Evolutionary conservation across 2,888 invertebrate genomes (phyloP).

Genomic region (Eupithecia dodoneata): DNA sequence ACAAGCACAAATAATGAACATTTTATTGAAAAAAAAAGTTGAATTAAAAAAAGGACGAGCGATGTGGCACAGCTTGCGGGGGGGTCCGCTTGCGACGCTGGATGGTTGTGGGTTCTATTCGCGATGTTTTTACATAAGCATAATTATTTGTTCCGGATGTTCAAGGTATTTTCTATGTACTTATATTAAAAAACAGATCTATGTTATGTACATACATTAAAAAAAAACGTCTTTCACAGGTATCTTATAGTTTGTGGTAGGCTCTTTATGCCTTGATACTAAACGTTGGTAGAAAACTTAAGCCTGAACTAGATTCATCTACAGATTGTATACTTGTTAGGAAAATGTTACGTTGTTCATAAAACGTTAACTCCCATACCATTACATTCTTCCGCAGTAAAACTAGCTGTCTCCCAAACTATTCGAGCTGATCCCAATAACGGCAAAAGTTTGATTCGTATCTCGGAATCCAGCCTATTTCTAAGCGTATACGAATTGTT

Average conservation of each 20-base stretch:
- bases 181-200: too few relatives aligned
- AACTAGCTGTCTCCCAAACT: conserved; percentile 13
- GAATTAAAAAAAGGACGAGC: too few relatives aligned
- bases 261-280: neutral
- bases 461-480: conserved; percentile 50
- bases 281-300: neutral
- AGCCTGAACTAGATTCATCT: neutral
- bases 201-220: too few relatives aligned
- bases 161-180: too few relatives aligned
- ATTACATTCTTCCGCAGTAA: conserved; percentile 5
- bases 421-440: conserved; percentile 59
- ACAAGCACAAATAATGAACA: neutral
- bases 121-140: too few relatives aligned
- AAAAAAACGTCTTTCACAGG: too few relatives aligned
- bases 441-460: conserved; percentile 58
- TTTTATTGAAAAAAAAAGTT: too few relatives aligned
- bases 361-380: neutral
- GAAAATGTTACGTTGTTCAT: neutral
- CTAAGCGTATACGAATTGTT: conserved; percentile 46
- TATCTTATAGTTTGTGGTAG: too few relatives aligned
- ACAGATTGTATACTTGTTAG: neutral
- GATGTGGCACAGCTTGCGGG: too few relatives aligned
- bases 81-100: too few relatives aligned
- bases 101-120: too few relatives aligned
- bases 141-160: too few relatives aligned